Evolutionary conservation across 2,113 vertebrate genomes (phyloP), one percentile per base, ranked within the genome.

Genomic region (Oryzias celebensis): DNA sequence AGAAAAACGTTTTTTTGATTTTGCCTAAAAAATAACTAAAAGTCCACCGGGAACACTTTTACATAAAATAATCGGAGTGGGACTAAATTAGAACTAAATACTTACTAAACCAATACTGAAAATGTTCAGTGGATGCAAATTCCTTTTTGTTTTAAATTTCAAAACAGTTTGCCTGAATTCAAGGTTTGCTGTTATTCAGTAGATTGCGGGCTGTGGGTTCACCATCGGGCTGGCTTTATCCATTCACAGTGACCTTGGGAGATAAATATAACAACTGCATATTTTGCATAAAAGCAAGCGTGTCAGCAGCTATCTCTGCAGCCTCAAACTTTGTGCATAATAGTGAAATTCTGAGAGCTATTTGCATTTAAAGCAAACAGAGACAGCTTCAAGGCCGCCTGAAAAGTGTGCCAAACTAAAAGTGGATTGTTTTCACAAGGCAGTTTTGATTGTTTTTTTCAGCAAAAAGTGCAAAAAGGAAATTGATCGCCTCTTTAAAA

Each of bases 351-450:
- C 52, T 58, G 20, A 26, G 42, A 66, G 36, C 51, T 57, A 65
- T 69, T 78, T 80, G 58, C 64, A 69, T 63, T 60, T 55, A 44
- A 68, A 68, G 61, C 12, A 59, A 18, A 28, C 45, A 23, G 7
- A 24, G 42, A 68, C 6, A 57, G 58, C 55, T 20, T 15, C 18
- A 63, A 64, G 62, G 50, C 41, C 47, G 46, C 44, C 48, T 62
- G 36, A 23, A 49, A 62, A 65, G 7, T 43, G 20, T 54, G 10
- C 22, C 52, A 50, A 28, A 45, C 16, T 15, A 3, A n/a, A 7
- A 18, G 3, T 6, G 16, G 15, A 14, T 14, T 18, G 17, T 5
- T 57, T 22, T 3, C 26, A 28, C 26, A 28, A 28, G 7, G 26
- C 26, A 28, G 26, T 28, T 28, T 6, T 28, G 26, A 28, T 28